These are phyloP conservation scores for Tubulanus polymorphus DNA, from an alignment of 2,888 invertebrate genomes.

Conservation along the genomic window DNA sequence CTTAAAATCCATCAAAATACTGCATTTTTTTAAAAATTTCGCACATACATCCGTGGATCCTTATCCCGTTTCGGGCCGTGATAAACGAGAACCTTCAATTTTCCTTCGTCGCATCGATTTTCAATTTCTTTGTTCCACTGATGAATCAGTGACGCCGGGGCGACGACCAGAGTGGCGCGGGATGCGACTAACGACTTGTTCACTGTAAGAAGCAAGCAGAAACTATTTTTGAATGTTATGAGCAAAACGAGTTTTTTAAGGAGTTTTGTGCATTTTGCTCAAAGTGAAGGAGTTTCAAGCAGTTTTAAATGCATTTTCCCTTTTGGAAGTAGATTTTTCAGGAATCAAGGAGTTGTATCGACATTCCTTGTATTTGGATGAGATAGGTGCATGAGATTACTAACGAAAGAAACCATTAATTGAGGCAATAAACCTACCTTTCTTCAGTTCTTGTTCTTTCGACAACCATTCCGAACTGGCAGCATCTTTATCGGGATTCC, in stretches of 20 bases:
- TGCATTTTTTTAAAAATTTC: too few relatives aligned
- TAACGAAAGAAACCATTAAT: neutral
- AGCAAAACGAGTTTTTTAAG: too few relatives aligned
- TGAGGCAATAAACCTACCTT: conserved; percentile 26
- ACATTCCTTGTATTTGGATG: neutral
- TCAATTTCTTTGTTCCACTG: conserved; percentile 85
- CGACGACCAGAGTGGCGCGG: conserved; percentile 68
- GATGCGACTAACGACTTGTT: conserved; percentile 38
- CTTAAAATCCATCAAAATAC: too few relatives aligned
- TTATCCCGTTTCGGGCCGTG: conserved; percentile 75
- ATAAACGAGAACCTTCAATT: conserved; percentile 67
- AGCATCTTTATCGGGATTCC: conserved; percentile 21
- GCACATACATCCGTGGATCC: conserved; percentile 30
- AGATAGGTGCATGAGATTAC: neutral
- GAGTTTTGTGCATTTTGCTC: too few relatives aligned
- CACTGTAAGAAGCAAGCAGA: conserved; percentile 30
- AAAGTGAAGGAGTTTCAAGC: too few relatives aligned
- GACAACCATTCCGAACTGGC: conserved; percentile 25
- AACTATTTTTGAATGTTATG: too few relatives aligned
- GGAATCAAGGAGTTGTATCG: neutral
- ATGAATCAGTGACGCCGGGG: conserved; percentile 83
- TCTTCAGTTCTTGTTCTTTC: conserved; percentile 33
- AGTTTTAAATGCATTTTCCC: neutral
- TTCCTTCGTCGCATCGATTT: conserved; percentile 59
- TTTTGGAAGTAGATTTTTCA: neutral